Conservation (phyloP, 2,797 vertebrate genomes). For the Rousettus madagascariensis region DNA sequence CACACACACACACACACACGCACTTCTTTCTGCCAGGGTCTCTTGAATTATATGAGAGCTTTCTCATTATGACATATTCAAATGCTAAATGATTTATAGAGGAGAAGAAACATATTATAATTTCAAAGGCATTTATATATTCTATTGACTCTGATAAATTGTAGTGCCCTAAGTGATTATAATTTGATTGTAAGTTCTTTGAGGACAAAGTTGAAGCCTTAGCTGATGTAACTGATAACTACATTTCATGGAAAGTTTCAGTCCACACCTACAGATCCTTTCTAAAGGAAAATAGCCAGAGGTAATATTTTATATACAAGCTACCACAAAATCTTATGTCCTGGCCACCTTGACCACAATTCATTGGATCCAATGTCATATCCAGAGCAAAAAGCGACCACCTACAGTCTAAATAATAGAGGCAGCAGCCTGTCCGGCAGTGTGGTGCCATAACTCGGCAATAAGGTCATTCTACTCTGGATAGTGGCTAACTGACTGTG, state of each 20-base stretch:
- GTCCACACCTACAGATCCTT: not conserved
- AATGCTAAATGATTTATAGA: constrained; percentile 36
- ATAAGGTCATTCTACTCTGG: not conserved
- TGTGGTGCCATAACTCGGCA: not conserved
- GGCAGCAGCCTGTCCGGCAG: not conserved
- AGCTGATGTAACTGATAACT: not conserved
- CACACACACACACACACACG: too few relatives aligned
- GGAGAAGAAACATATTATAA: not conserved
- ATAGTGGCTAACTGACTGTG: not conserved
- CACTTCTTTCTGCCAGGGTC: not conserved
- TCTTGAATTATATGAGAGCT: constrained; percentile 32
- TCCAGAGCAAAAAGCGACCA: not conserved
- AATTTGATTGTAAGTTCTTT: not conserved
- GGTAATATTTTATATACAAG: not conserved
- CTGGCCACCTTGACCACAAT: not conserved
- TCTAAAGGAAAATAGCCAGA: not conserved
- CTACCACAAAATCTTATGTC: not conserved
- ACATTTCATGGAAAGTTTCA: not conserved
- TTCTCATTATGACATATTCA: constrained; percentile 20
- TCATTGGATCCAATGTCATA: not conserved
- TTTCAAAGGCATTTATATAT: not conserved
- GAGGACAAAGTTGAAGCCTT: not conserved
- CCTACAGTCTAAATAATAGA: not conserved
- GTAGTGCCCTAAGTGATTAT: not conserved
- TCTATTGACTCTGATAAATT: constrained; percentile 1